Conservation (phyloP, 2,113 vertebrate genomes). For the Pteruthius melanotis region DNA sequence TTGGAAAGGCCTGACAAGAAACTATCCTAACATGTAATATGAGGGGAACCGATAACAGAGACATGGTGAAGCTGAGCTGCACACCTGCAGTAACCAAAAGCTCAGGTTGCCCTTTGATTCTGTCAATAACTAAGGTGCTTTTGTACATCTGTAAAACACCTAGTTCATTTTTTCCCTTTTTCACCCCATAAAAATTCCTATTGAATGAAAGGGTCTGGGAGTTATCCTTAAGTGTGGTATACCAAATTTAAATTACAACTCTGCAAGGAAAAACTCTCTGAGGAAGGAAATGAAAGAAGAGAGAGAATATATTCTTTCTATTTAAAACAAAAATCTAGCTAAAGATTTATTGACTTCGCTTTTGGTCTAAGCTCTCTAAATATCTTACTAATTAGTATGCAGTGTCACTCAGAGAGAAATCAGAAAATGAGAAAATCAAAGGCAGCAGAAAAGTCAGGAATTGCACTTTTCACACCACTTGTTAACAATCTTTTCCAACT, state of each 20-base stretch:
- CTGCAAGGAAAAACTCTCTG: neutral
- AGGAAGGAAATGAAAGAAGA: neutral
- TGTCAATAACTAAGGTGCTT: neutral
- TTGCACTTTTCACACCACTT: neutral
- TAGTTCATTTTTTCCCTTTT: neutral
- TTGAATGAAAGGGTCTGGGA: neutral
- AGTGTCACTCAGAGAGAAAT: neutral
- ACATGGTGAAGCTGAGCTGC: neutral
- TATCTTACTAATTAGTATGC: neutral
- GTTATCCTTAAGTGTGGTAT: neutral
- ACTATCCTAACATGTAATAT: neutral
- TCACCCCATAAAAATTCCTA: neutral
- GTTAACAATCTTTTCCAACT: neutral
- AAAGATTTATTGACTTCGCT: neutral
- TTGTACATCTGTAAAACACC: neutral
- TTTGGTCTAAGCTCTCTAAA: neutral
- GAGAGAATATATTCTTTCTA: neutral
- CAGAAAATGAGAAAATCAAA: constrained; percentile 9
- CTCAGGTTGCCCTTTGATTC: neutral
- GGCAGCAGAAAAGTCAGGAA: neutral
- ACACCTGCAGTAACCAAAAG: neutral
- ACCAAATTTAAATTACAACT: neutral
- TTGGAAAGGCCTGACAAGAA: neutral
- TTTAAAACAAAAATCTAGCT: neutral
- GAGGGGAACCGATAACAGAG: neutral